These are phyloP conservation scores for Abscondita cerata DNA, from an alignment of 2,888 invertebrate genomes.

Conservation along the genomic window DNA sequence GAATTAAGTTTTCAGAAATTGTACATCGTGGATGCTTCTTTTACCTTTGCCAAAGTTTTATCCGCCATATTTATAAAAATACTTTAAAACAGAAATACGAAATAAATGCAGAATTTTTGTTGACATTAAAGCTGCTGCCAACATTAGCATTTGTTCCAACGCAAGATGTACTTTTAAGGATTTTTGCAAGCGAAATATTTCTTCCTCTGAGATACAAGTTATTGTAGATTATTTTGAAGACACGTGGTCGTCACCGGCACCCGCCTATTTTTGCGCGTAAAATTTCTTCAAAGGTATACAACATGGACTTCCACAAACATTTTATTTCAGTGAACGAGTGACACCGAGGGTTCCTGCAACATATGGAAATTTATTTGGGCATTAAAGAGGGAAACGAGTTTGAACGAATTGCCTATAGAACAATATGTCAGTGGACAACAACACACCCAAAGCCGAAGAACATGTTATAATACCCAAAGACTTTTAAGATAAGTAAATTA, in stretches of 20 bases:
- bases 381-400: too few species aligned
- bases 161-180: conserved; percentile 11
- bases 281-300: too few species aligned
- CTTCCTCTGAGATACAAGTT: neutral
- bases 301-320: too few species aligned
- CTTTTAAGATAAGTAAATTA: too few species aligned
- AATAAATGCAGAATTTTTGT: conserved; percentile 8
- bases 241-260: neutral
- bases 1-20: conserved; percentile 1
- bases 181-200: conserved; percentile 12
- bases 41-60: conserved; percentile 5
- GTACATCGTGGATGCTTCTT: conserved; percentile 10
- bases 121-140: conserved; percentile 8
- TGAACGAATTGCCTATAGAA: too few species aligned
- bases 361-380: too few species aligned
- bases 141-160: conserved; percentile 2
- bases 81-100: conserved; percentile 9
- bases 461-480: too few species aligned
- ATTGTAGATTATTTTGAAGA: neutral
- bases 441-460: too few species aligned
- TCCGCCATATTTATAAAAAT: conserved; percentile 7
- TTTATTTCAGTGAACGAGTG: too few species aligned
- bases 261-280: neutral
- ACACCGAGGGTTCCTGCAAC: too few species aligned
- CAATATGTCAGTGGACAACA: too few species aligned